A percentile compares a stretch with the other conserved stretches of the same genome.
Conservation (phyloP, 2,888 invertebrate genomes). For the Callyntrura sp. region DNA sequence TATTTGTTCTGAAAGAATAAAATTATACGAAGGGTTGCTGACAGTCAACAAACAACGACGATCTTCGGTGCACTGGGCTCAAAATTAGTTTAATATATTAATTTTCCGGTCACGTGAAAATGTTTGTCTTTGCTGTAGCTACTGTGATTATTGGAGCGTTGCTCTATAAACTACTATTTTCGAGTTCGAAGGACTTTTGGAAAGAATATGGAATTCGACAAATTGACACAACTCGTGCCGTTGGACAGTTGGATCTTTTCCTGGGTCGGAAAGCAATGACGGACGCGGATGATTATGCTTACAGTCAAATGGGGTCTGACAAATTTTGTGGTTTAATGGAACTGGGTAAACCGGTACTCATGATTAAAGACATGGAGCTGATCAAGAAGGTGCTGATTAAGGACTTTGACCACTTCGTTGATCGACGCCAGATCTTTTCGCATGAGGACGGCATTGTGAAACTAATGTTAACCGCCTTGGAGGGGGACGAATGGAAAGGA, state of each 20-base stretch:
- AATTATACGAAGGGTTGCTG: no score
- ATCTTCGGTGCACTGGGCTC: no score
- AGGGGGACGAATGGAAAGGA: constrained; percentile 70
- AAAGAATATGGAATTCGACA: constrained; percentile 41
- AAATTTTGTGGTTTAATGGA: constrained; percentile 53
- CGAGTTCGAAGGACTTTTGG: constrained; percentile 30
- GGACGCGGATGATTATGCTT: constrained; percentile 36
- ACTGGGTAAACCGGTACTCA: neutral
- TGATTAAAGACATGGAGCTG: constrained; percentile 68
- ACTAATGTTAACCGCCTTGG: constrained; percentile 16
- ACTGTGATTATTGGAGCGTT: constrained; percentile 7
- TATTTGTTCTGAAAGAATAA: no score
- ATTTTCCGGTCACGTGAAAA: no score
- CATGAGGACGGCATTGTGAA: neutral
- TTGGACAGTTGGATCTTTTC: neutral
- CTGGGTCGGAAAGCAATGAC: constrained; percentile 34
- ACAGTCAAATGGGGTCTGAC: constrained; percentile 27
- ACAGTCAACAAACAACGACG: no score
- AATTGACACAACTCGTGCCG: constrained; percentile 36
- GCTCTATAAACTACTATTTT: neutral
- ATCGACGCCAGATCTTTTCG: constrained; percentile 54
- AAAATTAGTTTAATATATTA: no score
- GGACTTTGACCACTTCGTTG: constrained; percentile 77
- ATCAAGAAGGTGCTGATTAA: constrained; percentile 68
- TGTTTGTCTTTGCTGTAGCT: no score